These are phyloP conservation scores for Agriopis aurantiaria DNA, from an alignment of 2,888 invertebrate species.

Conservation along the genomic window DNA sequence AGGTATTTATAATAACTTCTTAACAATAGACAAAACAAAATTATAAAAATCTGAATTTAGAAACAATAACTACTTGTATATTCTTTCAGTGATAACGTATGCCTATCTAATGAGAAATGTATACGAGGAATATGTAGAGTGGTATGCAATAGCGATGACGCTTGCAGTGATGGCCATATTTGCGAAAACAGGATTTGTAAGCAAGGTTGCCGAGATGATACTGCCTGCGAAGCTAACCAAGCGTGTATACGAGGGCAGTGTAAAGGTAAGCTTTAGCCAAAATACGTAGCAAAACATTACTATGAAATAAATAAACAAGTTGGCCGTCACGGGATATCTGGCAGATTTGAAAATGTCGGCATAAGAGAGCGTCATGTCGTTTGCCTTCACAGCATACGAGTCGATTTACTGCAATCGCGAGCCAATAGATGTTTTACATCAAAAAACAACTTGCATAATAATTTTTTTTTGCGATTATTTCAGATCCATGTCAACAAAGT, in stretches of 20 bases:
- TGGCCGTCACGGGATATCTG: too few relatives aligned
- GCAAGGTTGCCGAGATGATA: conserved; percentile 94
- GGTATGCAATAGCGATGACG: conserved; percentile 94
- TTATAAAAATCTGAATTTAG: neutral
- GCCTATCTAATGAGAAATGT: conserved; percentile 94
- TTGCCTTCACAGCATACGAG: too few relatives aligned
- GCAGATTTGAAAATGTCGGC: too few relatives aligned
- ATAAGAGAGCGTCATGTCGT: too few relatives aligned
- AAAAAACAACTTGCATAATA: neutral
- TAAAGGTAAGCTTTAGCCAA: conserved; percentile 83
- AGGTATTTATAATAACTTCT: conserved; percentile 78
- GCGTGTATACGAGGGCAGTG: conserved; percentile 94
- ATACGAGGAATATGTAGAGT: conserved; percentile 93
- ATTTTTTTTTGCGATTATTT: conserved; percentile 15
- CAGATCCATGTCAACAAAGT: conserved; percentile 92
- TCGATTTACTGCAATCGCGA: too few relatives aligned
- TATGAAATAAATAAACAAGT: neutral
- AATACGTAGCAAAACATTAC: neutral
- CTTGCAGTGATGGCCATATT: conserved; percentile 93
- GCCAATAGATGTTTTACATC: too few relatives aligned
- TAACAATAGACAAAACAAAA: neutral
- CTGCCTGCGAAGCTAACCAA: conserved; percentile 90
- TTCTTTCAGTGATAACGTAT: conserved; percentile 90
- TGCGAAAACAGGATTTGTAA: conserved; percentile 95
- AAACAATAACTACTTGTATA: neutral